Evolutionary conservation across 2,113 vertebrate species (phyloP).

Genomic region (Eptesicus fuscus): DNA sequence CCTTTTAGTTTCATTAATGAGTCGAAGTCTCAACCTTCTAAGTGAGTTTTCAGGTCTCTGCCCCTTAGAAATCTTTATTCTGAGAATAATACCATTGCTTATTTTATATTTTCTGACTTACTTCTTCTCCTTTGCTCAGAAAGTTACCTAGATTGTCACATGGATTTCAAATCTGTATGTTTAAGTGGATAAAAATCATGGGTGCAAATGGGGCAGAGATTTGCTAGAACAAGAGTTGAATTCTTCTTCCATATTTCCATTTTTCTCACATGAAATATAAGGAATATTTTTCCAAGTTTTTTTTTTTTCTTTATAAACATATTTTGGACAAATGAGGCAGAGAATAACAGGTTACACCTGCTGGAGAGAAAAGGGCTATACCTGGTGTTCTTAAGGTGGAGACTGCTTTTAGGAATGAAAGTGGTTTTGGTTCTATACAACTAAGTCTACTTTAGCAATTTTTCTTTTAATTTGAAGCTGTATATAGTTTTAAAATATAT

Average conservation of each 20-base stretch:
- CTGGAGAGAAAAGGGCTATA: not conserved
- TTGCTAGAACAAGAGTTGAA: not conserved
- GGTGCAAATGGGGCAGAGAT: not conserved
- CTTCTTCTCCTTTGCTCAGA: not conserved
- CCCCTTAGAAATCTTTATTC: not conserved
- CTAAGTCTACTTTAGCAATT: not conserved
- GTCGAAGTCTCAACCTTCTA: not conserved
- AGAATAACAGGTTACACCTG: not conserved
- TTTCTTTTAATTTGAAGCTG: not conserved
- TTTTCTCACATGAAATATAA: not conserved
- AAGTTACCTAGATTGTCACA: not conserved
- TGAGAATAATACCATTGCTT: not conserved
- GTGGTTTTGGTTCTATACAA: not conserved
- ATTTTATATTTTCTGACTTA: not conserved
- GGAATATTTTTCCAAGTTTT: not conserved
- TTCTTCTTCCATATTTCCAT: not conserved
- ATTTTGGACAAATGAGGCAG: not conserved
- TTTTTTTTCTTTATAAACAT: not conserved
- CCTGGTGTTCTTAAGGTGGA: not conserved
- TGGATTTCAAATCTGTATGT: not conserved
- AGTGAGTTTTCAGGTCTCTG: not conserved
- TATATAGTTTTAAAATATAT: not conserved
- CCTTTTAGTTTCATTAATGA: not conserved
- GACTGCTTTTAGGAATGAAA: not conserved
- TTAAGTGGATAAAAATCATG: too few relatives aligned